A percentile compares a stretch with the other conserved stretches of the same genome.
Conservation (phyloP, 2,888 invertebrate species). For the Tipula helvola region DNA sequence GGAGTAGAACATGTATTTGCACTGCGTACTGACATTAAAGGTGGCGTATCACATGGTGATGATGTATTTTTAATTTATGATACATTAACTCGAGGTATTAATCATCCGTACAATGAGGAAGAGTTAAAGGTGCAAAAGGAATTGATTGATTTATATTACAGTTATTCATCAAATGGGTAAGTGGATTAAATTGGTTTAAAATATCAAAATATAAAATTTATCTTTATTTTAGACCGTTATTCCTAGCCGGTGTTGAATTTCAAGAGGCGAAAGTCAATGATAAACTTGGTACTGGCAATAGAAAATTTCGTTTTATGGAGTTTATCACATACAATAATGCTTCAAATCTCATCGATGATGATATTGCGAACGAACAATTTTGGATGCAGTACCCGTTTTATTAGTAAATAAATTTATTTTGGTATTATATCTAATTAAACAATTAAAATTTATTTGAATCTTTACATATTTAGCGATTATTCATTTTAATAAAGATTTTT, state of each 20-base stretch:
- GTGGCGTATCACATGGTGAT: slow-evolving; percentile 54
- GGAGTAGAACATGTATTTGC: slow-evolving; percentile 46
- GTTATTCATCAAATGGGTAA: background rate
- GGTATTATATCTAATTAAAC: too few relatives aligned
- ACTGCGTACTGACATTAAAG: slow-evolving; percentile 30
- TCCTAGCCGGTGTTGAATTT: background rate
- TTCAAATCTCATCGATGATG: background rate
- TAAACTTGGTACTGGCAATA: background rate
- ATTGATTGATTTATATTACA: slow-evolving; percentile 5
- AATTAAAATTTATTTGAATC: too few relatives aligned
- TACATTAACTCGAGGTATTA: background rate
- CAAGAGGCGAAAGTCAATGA: background rate
- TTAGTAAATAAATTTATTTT: background rate
- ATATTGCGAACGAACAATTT: background rate
- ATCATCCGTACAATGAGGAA: background rate
- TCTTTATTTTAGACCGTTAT: background rate
- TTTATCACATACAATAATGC: background rate
- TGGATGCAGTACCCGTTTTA: background rate
- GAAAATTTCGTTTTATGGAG: background rate
- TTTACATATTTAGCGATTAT: too few relatives aligned
- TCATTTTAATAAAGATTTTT: too few relatives aligned
- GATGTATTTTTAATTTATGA: slow-evolving; percentile 39
- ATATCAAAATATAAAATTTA: background rate
- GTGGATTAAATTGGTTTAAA: background rate
- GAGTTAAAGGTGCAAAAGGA: background rate